Evolutionary conservation across 2,888 invertebrate genomes (phyloP).

Genomic region (Koerneria pararmatus): DNA sequence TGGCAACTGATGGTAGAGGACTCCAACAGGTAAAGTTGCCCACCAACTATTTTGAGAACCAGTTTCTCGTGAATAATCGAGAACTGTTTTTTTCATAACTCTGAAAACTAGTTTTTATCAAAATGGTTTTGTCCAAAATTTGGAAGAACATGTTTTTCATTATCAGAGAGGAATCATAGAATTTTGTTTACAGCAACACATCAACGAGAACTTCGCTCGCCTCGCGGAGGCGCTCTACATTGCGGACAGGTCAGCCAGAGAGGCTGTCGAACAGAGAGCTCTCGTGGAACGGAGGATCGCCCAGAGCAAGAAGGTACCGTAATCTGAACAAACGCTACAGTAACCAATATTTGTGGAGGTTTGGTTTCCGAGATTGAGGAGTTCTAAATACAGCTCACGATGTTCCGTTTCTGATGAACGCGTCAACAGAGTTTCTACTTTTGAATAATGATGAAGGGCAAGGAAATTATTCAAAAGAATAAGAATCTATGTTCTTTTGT

Average conservation of each 20-base stretch:
- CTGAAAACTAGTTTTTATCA: not conserved
- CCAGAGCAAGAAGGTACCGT: conserved; percentile 78
- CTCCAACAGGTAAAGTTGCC: conserved; percentile 68
- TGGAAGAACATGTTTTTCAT: not conserved
- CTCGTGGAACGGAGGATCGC: conserved; percentile 76
- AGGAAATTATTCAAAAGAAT: too few species aligned
- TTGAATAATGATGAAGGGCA: too few species aligned
- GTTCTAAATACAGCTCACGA: too few species aligned
- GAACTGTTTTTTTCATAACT: not conserved
- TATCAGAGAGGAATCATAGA: not conserved
- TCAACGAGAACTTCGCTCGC: conserved; percentile 98
- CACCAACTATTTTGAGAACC: not conserved
- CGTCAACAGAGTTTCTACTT: too few species aligned
- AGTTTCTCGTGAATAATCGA: not conserved
- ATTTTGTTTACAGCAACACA: conserved; percentile 73
- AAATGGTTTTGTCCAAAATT: not conserved
- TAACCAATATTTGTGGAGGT: not conserved
- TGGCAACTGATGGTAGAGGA: conserved; percentile 96
- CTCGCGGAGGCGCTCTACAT: conserved; percentile 94
- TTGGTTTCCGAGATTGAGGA: too few species aligned
- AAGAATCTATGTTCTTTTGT: not conserved
- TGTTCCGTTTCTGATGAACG: too few species aligned
- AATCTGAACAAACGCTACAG: conserved; percentile 67
- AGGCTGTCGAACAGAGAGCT: conserved; percentile 92
- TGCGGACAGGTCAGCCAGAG: conserved; percentile 84